Percentiles rank a stretch among this genome's conserved stretches.
Evolutionary conservation across 2,888 invertebrate genomes (phyloP).

Genomic region (Cynaeus angustus): DNA sequence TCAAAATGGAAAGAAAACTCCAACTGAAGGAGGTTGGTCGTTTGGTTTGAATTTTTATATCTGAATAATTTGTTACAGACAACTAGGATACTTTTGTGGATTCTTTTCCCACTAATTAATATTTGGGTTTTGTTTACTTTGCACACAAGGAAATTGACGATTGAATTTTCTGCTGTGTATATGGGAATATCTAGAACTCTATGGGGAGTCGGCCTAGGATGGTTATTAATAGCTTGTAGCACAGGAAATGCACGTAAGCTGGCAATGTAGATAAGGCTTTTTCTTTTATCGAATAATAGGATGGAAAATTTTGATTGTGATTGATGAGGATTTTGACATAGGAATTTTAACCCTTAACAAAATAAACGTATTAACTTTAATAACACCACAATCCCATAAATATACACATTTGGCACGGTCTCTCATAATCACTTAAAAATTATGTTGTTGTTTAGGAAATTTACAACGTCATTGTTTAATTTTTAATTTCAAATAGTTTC

Average conservation of each 20-base stretch:
- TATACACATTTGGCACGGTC: no score
- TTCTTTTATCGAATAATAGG: no score
- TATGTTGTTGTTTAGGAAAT: no score
- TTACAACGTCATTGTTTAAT: no score
- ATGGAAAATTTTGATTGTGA: no score
- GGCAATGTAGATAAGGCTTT: not conserved
- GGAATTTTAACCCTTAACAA: no score
- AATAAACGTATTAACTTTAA: no score
- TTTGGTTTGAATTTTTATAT: not conserved
- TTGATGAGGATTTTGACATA: no score
- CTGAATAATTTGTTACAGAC: constrained; percentile 47
- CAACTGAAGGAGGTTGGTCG: constrained; percentile 60
- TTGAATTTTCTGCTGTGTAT: constrained; percentile 72
- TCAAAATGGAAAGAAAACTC: constrained; percentile 65
- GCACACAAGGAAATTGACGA: constrained; percentile 70
- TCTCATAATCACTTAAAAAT: no score
- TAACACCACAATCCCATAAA: no score
- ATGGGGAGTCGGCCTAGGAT: constrained; percentile 75
- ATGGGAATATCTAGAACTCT: constrained; percentile 73
- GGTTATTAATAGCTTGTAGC: constrained; percentile 75
- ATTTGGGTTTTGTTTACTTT: constrained; percentile 70
- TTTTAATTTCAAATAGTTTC: no score
- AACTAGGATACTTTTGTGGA: constrained; percentile 65
- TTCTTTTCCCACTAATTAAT: constrained; percentile 68
- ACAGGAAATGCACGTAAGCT: constrained; percentile 73